These are phyloP conservation scores for Lynx canadensis DNA, from an alignment of 2,113 vertebrate genomes.

Conservation along the genomic window DNA sequence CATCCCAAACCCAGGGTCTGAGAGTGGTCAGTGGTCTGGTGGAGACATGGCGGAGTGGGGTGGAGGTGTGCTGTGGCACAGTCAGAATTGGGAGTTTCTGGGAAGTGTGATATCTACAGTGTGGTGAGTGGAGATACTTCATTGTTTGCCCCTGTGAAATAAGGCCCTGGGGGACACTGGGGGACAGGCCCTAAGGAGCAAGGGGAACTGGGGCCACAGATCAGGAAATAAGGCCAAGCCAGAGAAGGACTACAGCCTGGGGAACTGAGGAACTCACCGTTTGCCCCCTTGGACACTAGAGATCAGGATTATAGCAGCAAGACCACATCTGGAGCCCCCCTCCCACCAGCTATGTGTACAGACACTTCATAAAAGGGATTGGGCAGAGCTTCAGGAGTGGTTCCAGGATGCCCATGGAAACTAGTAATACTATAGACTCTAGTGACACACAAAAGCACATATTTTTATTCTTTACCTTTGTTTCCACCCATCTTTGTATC, in stretches of 20 bases:
- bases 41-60: background rate
- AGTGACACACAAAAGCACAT: background rate
- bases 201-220: background rate
- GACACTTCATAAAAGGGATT: background rate
- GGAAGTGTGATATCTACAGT: background rate
- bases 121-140: background rate
- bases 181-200: too few species aligned
- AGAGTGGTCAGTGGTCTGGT: background rate
- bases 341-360: rapidly evolving
- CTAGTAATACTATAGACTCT: background rate
- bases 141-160: background rate
- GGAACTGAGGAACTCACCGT: background rate
- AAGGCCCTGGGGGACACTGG: too few species aligned
- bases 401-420: background rate
- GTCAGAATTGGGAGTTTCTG: background rate
- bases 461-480: background rate
- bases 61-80: background rate
- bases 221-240: background rate
- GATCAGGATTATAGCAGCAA: background rate
- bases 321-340: background rate
- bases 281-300: background rate
- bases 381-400: background rate
- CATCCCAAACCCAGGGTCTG: background rate
- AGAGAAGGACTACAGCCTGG: background rate
- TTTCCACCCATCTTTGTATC: slow-evolving; percentile 1